Evolutionary conservation across 2,888 invertebrate genomes (phyloP), one percentile per base, ranked within the genome.

Genomic region (Apamea crenata): DNA sequence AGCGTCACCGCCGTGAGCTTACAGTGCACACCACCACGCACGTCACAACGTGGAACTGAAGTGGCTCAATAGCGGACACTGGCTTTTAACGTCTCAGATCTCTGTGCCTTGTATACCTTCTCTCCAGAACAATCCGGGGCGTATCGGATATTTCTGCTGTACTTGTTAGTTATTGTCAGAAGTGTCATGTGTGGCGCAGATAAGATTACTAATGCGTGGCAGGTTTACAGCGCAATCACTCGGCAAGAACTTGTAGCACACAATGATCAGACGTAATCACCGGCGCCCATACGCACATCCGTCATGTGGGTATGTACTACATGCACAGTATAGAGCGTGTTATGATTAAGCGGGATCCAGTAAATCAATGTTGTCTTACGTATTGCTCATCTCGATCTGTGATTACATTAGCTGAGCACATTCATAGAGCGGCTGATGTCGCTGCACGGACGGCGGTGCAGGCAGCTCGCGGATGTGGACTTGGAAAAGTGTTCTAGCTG

Each of bases 351-450:
- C 80, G 86, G 78, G 79, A 86, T 88, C 83, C 88, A 81, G 90
- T 93, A 92, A 91, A 93, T 93, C 93, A 92, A 91, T 90, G 93
- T 92, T 91, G 91, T 91, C 89, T 90, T 87, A 84, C 84, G 85
- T 88, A 90, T 87, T 86, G 89, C 90, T 91, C 91, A 89, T 90
- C 90, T 89, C 86, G 88, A 87, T 88, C 86, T 89, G 81, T 90
- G 91, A 91, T 90, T 90, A 90, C 84, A 85, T 82, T 82, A 89
- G 84, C 73, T 70, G 83, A 21, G 82, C 63, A 65, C 66, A 78
- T 25, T 25, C 44, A 80, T 47, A 74, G 87, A 87, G 77, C 14
- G 16, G 68, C 12, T 80, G n/a, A 56, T 32, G 75, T 71, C 81
- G n/a, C 32, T 25, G 2, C 21, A 0, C 36, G 21, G 36, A 16